Base-by-base conservation (phyloP, 2,888 invertebrate genomes). In the Agonopterix subpropinquella region DNA sequence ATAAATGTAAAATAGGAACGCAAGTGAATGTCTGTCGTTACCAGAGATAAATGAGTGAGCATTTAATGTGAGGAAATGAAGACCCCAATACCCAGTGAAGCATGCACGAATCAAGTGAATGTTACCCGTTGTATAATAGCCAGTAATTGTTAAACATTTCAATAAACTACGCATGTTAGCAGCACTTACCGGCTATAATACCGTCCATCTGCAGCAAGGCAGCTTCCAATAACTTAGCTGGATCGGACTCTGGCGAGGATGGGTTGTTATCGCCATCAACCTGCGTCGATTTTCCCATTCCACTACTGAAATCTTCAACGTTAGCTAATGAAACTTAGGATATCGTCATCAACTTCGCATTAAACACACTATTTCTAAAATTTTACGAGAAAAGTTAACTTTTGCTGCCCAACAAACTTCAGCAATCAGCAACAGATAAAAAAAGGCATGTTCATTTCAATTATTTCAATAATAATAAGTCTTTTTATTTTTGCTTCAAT, bases 151-250 rank as follows among this genome's bases (percentile, higher is more conserved):
- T 1, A 41, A 41, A 11, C 28, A 41, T 41, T 11, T 46, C 15
- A 36, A 35, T 44, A 36, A 11, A 36, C 10, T 13, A 15, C 2
- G 8, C 35, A 11, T 28, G 39, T 15, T 36, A 11, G 4, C 9
- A 48, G 46, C n/a, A 61, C 84, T 84, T 78, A 93, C 94, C 94
- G 73, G 94, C 94, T 80, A 96, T 93, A 67, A 96, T 95, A 48
- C 95, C 96, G 81, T 96, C 96, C 94, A 96, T 95, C 83, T 96
- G 95, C 71, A 95, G 91, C 51, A 96, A 88, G 42, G 96, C 96
- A 57, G 95, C 95, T 73, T 95, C 95, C 70, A 96, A 87, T 83
- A 96, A 91, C 81, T 94, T 94, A 66, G 95, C 94, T 53, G 96
- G 96, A 80, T 96, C 96, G 49, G 95, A 95, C 77, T 96, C 96